Evolutionary conservation across 2,113 vertebrate species (phyloP).

Genomic region (Natator depressus): DNA sequence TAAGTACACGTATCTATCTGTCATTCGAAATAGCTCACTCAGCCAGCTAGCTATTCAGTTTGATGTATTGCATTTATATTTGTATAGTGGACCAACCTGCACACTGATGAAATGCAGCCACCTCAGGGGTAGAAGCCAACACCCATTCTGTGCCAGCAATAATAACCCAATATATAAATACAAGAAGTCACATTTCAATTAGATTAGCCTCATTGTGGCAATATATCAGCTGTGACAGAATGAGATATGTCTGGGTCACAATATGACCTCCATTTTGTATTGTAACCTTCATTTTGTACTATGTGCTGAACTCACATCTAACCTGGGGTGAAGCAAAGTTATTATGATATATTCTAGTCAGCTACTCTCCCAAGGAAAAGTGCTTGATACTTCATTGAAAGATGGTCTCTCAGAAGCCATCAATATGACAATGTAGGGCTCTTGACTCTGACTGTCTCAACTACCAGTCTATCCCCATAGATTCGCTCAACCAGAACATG

Average conservation of each 20-base stretch:
- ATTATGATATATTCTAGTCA: not conserved
- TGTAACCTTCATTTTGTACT: not conserved
- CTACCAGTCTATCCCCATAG: not conserved
- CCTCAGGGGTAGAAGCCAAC: not conserved
- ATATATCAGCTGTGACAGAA: not conserved
- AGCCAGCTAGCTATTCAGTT: not conserved
- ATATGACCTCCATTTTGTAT: not conserved
- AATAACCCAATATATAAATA: not conserved
- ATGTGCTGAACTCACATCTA: not conserved
- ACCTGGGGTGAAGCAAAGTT: too few relatives aligned
- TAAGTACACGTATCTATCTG: conserved; percentile 62
- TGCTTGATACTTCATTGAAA: not conserved
- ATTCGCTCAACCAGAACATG: not conserved
- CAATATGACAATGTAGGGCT: not conserved
- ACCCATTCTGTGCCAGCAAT: not conserved
- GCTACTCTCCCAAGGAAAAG: not conserved
- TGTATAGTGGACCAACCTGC: not conserved
- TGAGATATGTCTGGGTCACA: not conserved
- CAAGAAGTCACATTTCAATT: not conserved
- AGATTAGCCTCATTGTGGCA: not conserved
- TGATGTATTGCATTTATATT: not conserved
- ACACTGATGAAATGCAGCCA: not conserved
- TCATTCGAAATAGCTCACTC: not conserved
- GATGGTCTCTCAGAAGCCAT: not conserved
- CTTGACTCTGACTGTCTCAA: not conserved